Base-by-base conservation (phyloP, 2,888 invertebrate genomes). In the Cheiracanthium punctorium region DNA sequence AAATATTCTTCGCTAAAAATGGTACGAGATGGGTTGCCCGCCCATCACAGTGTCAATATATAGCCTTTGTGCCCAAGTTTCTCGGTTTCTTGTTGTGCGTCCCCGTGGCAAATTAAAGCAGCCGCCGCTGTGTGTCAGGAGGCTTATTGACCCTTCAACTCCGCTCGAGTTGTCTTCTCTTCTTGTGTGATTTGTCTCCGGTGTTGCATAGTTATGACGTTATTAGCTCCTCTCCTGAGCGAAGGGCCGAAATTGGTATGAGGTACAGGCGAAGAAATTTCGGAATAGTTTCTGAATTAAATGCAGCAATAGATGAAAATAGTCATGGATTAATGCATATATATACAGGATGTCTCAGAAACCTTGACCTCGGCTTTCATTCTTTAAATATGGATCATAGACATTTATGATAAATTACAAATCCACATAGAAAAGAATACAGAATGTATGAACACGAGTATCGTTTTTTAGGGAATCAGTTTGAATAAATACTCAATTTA, bases 21-120 rank as follows among this genome's bases (percentile, higher is more conserved):
- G 58, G 58, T 24, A 1, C 4, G 58, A 20, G 58, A 58, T 24
- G 58, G 58, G 58, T n/a, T 24, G 58, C 24, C n/a, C 24, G 58
- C 76, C 71, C 24, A 76, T 76, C 64, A 70, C n/a, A 8, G 33
- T 20, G 29, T 7, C 64, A 77, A 77, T 77, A 80, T 74, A 48
- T n/a, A 58, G 24, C 84, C 84, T 80, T 79, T 85, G 84, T 80
- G 43, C 32, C 73, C 69, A 64, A 37, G 64, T 71, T 76, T 82
- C 70, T 70, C 65, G n/a, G 30, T 29, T 32, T 41, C 74, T 79
- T 85, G 77, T 85, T 84, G n/a, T n/a, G n/a, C 80, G 79, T 73
- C 24, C 58, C 58, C 79, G 58, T 74, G 37, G 52, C 84, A 79
- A 84, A 84, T 84, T 80, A 74, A 79, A 74, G 58, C 79, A 80